A percentile compares a stretch with the other conserved stretches of the same genome.
These are phyloP conservation scores for Papilio elwesi DNA, from an alignment of 2,888 invertebrate species.

Conservation along the genomic window DNA sequence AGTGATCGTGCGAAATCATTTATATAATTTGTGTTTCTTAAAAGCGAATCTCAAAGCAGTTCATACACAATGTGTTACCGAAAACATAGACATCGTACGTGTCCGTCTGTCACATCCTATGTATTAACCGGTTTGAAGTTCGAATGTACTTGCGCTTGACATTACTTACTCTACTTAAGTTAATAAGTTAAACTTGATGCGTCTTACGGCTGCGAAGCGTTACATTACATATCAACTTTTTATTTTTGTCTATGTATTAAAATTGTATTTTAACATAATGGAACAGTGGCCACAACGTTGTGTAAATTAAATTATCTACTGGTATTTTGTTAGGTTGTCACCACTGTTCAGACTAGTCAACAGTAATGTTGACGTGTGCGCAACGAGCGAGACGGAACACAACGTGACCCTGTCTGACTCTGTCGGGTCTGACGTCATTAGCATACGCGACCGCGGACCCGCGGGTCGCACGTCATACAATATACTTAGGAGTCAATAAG, in stretches of 20 bases:
- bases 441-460: background rate
- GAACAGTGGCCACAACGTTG: background rate
- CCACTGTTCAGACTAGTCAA: background rate
- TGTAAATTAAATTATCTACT: no score
- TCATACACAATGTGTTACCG: background rate
- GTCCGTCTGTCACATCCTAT: background rate
- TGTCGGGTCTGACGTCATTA: background rate
- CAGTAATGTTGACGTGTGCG: no score
- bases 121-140: background rate
- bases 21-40: slow-evolving; percentile 22
- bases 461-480: no score
- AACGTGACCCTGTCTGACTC: background rate
- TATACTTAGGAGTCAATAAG: background rate
- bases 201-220: background rate
- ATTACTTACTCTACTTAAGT: slow-evolving; percentile 1
- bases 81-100: background rate
- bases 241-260: slow-evolving; percentile 4
- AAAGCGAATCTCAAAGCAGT: slow-evolving; percentile 4
- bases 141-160: background rate
- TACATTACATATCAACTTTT: slow-evolving; percentile 5
- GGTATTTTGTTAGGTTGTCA: background rate
- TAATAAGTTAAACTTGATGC: background rate
- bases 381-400: background rate
- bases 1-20: slow-evolving; percentile 55
- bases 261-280: background rate